These are phyloP conservation scores for Puffinus mauretanicus DNA, from an alignment of 2,113 vertebrate genomes.

Conservation along the genomic window DNA sequence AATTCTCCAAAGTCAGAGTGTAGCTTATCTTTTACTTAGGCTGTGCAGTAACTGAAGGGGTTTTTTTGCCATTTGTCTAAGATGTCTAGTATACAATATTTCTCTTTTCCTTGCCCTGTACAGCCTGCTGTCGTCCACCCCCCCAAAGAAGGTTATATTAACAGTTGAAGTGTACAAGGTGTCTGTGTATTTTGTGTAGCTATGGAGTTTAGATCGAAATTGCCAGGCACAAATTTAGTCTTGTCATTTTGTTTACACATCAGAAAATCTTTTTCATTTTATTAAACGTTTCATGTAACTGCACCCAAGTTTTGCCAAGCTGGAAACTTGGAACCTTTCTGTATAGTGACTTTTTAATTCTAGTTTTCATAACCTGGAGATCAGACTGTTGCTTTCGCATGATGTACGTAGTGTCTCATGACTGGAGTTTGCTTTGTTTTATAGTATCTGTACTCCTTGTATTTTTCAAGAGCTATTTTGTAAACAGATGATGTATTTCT, in stretches of 20 bases:
- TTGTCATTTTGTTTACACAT: conserved; percentile 83
- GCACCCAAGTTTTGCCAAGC: conserved; percentile 81
- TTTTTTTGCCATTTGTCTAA: conserved; percentile 58
- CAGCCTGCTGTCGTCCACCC: conserved; percentile 64
- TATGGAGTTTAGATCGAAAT: conserved; percentile 79
- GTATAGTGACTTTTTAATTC: conserved; percentile 86
- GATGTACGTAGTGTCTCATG: conserved; percentile 85
- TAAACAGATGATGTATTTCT: conserved; percentile 91
- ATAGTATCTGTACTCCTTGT: conserved; percentile 89
- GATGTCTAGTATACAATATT: conserved; percentile 66
- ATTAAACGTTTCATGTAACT: conserved; percentile 83
- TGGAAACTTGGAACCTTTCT: conserved; percentile 80
- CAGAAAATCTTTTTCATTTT: conserved; percentile 72
- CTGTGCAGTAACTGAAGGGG: conserved; percentile 54
- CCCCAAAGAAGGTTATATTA: conserved; percentile 67
- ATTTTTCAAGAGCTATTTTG: conserved; percentile 91
- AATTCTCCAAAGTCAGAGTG: conserved; percentile 67
- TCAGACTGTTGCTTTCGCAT: conserved; percentile 89
- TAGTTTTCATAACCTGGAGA: conserved; percentile 84
- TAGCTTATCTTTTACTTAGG: conserved; percentile 65
- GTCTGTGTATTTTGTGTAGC: conserved; percentile 79
- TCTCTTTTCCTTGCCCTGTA: conserved; percentile 67
- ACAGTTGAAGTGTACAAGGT: conserved; percentile 76
- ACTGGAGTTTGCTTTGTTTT: conserved; percentile 89
- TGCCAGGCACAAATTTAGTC: conserved; percentile 80